Evolutionary conservation across 64 coral and sea anemone genomes (phyloP), one percentile per base, ranked within the genome.

Genomic region (Acropora tenuis): DNA sequence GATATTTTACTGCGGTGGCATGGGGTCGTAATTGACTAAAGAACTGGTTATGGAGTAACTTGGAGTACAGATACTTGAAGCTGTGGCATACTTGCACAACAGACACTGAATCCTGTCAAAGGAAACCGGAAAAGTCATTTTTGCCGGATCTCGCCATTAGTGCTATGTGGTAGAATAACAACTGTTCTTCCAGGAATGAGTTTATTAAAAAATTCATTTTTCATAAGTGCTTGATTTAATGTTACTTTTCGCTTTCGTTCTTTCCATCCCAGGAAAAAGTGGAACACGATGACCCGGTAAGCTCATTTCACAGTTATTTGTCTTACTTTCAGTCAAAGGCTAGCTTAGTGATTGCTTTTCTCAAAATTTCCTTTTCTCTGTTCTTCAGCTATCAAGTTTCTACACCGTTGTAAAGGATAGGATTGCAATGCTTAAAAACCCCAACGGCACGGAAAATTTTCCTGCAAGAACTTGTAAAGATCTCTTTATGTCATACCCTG

Each of bases 391-490:
- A 44, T 58, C 67, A 78, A 82, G 76, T 66, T 76, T 82, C 57
- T 69, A 47, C n/a, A 73, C 74, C 60, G 17, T 84, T 47, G 90
- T 71, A 58, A 65, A 83, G 58, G 42, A 67, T 5, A 83, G 59
- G 61, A 40, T 83, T 6, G 42, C 30, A 66, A 47, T 83, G 80
- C 8, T 83, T 10, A 83, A 83, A 83, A 83, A 83, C 20, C 90
- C 90, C 8, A 92, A 75, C 13, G 90, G 90, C 50, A 76, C 80
- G 15, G 60, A 86, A 47, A 77, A 30, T 45, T 92, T 84, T 19
- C 90, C 90, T 50, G 90, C 90, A 8, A 83, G 78, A 47, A 92
- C 90, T 8, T 92, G 90, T 74, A 92, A 86, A 92, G 90, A 92
- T 46, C 61, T 92, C 73, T 82, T 86, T 18, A 92, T 92, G 80